Conservation (phyloP, 2,113 vertebrate genomes). For the Ibidorhyncha struthersii region DNA sequence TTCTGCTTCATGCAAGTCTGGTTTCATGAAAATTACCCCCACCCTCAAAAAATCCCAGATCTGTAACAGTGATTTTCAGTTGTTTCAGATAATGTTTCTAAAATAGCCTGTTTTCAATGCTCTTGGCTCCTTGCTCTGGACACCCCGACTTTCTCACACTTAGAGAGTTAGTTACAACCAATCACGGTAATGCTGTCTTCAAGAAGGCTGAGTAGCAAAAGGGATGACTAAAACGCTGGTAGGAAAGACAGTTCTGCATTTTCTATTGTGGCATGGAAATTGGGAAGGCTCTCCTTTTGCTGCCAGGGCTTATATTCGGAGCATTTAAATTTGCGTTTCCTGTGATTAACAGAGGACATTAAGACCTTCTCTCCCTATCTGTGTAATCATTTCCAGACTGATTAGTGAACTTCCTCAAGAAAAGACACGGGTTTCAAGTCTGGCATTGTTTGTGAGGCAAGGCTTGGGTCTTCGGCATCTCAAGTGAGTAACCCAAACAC, state of each 20-base stretch:
- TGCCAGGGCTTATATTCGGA: not conserved
- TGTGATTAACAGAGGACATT: not conserved
- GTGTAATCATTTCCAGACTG: not conserved
- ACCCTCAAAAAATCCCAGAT: not conserved
- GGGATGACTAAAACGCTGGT: not conserved
- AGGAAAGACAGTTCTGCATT: not conserved
- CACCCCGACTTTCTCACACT: not conserved
- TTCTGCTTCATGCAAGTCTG: not conserved
- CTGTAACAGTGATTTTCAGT: not conserved
- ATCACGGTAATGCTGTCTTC: rapidly evolving
- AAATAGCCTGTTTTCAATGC: not conserved
- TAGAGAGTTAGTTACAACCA: not conserved
- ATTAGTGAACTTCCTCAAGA: not conserved
- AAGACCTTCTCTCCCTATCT: not conserved
- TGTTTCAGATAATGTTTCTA: not conserved
- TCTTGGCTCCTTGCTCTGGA: not conserved
- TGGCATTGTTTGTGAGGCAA: not conserved
- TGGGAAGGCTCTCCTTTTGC: not conserved
- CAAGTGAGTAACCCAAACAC: not conserved
- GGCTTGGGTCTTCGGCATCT: not conserved
- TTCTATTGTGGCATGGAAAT: not conserved
- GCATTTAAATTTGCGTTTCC: not conserved
- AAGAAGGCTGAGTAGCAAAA: not conserved
- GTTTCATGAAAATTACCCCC: not conserved
- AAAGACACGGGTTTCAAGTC: not conserved